Conservation (phyloP, 2,888 invertebrate species). For the Drosophila buzzatii region DNA sequence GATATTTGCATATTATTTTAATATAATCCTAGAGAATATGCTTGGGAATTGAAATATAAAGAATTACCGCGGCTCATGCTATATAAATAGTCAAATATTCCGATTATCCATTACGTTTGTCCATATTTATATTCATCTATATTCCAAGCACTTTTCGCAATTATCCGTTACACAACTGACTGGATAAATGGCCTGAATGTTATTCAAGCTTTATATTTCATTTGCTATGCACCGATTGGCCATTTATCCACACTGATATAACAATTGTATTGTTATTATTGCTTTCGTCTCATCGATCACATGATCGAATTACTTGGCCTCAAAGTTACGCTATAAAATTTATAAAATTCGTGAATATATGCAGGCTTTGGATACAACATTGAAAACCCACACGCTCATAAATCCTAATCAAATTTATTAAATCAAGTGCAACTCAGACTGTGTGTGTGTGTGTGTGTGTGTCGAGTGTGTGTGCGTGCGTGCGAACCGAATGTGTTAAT, state of each 20-base stretch:
- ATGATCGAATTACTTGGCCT: constrained; percentile 37
- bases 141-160: background rate
- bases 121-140: background rate
- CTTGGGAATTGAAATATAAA: background rate
- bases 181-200: constrained; percentile 1
- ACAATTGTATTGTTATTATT: background rate
- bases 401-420: constrained; percentile 83
- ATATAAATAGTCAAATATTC: background rate
- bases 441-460: background rate
- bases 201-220: background rate
- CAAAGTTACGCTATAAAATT: constrained; percentile 29
- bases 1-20: background rate
- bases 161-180: background rate
- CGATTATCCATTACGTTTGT: background rate
- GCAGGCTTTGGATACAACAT: constrained; percentile 36
- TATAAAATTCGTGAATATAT: constrained; percentile 25
- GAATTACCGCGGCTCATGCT: background rate
- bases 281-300: constrained; percentile 30
- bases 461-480: constrained; percentile 1
- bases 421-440: constrained; percentile 72
- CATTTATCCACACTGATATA: constrained; percentile 11
- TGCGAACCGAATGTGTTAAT: constrained; percentile 60
- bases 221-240: constrained; percentile 12
- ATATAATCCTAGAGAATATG: background rate
- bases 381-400: constrained; percentile 62